Base-by-base conservation (phyloP, 92 coral and sea anemone species). In the Umimayanthus kanabou region DNA sequence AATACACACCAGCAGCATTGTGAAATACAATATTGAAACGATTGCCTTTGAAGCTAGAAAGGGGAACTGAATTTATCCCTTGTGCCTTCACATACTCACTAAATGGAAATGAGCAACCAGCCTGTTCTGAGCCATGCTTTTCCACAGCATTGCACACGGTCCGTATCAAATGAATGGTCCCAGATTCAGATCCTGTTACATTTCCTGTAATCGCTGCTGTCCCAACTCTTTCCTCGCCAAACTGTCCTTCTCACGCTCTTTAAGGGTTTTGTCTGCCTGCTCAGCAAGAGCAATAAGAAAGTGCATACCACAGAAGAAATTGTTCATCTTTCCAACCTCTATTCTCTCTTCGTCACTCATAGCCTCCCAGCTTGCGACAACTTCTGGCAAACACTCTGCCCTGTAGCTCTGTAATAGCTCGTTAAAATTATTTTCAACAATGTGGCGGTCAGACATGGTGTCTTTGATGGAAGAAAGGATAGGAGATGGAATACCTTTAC, bases 111-210 rank as follows among this genome's bases (percentile, higher is more conserved):
- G 74, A 66, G 80, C 94, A 76, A 42, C 94, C 94, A 9, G 82
- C 78, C 33, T 88, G 74, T 81, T 89, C 90, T 18, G 84, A 92
- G 39, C 89, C 94, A 67, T 88, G 88, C 25, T 87, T 80, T 84
- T 92, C 87, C 85, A 92, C 55, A 79, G 94, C 94, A 80, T 92
- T 92, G 77, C 91, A 92, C 43, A 80, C 89, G 39, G 91, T 91
- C 73, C 94, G 66, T 6, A 92, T 79, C 18, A 89, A 85, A 39
- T 91, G 92, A 23, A 89, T 75, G 10, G 94, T 89, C n/a, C 94
- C 94, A 37, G 87, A 89, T 75, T 89, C 94, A 40, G 89, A 78
- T 37, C 93, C 90, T 78, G 86, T 45, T 78, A 77, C 45, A 79
- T 66, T 70, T 50, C 87, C 91, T 25, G 82, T 71, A 64, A 66